Conservation (phyloP, 2,113 vertebrate species). For the Epinephelus fuscoguttatus region DNA sequence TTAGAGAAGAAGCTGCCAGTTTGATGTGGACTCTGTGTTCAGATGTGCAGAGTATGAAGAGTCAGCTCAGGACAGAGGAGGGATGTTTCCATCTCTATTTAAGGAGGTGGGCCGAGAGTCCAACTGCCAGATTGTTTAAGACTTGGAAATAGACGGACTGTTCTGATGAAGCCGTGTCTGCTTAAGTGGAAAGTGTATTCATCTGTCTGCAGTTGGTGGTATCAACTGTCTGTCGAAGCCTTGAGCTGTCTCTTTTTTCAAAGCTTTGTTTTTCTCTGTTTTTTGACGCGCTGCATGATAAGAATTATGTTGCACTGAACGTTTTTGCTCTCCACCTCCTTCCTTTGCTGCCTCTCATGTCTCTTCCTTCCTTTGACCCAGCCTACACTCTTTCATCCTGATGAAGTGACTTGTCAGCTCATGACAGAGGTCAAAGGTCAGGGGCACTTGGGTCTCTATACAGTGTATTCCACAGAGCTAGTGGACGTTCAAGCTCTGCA, state of each 20-base stretch:
- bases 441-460: neutral
- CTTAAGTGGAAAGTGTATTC: slow-evolving; percentile 18
- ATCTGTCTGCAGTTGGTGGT: slow-evolving; percentile 4
- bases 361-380: neutral
- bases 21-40: slow-evolving; percentile 12
- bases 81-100: slow-evolving; percentile 65
- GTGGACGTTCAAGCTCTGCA: neutral
- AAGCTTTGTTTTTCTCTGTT: neutral
- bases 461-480: neutral
- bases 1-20: slow-evolving; percentile 2
- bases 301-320: neutral
- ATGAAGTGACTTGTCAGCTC: neutral
- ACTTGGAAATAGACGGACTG: slow-evolving; percentile 13
- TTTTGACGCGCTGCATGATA: slow-evolving; percentile 17
- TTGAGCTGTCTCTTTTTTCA: neutral
- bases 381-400: slow-evolving; percentile 13
- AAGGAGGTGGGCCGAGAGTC: slow-evolving; percentile 50
- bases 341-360: neutral
- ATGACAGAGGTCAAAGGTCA: slow-evolving; percentile 36
- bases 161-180: slow-evolving; percentile 20
- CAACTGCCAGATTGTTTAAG: slow-evolving; percentile 49
- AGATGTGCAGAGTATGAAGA: slow-evolving; percentile 6
- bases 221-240: neutral
- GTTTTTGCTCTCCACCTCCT: neutral
- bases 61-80: slow-evolving; percentile 45